Percentiles rank a stretch among this genome's conserved stretches.
phyloP scores from a whole-genome alignment of 2,797 vertebrate species.

The Hipposideros larvatus region DNA sequence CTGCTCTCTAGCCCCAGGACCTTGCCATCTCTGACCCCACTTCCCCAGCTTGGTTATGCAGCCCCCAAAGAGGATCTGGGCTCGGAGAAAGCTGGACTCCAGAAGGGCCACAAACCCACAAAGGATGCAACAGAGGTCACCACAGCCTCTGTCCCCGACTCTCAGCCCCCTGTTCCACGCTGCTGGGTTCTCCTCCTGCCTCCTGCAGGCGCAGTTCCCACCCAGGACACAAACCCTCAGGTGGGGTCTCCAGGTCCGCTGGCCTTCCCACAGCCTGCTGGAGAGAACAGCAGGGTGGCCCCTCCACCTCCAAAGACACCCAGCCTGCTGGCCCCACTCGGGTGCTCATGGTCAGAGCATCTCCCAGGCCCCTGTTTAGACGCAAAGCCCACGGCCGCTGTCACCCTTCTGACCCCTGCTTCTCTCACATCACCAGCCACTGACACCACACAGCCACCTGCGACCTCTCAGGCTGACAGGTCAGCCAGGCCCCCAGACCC shows the following conservation, averaged over 20 bases:
- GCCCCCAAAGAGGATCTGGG: constrained; percentile 92
- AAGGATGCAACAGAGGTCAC: constrained; percentile 84
- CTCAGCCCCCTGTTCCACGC: constrained; percentile 67
- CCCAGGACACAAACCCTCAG: constrained; percentile 76
- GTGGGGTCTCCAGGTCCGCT: constrained; percentile 82
- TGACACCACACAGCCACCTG: background rate
- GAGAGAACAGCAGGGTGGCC: background rate
- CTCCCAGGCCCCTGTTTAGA: constrained; percentile 52
- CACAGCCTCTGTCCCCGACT: constrained; percentile 74
- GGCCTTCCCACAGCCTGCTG: background rate
- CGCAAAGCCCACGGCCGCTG: background rate
- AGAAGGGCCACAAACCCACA: constrained; percentile 90
- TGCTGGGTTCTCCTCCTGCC: background rate
- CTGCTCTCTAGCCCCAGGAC: constrained; percentile 85
- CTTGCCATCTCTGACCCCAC: constrained; percentile 88
- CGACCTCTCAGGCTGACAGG: background rate
- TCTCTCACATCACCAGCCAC: background rate
- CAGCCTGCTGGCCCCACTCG: fast-evolving
- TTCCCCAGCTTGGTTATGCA: constrained; percentile 90
- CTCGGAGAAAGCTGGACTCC: constrained; percentile 88
- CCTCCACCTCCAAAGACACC: background rate
- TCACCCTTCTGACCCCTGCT: background rate
- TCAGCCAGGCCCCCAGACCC: constrained; percentile 76
- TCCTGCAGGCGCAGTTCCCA: background rate
- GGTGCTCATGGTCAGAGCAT: background rate